Percentiles rank a stretch among this genome's conserved stretches.
These are phyloP conservation scores for Chamaedrilus cognettii DNA, from an alignment of 2,888 invertebrate genomes.

Conservation along the genomic window DNA sequence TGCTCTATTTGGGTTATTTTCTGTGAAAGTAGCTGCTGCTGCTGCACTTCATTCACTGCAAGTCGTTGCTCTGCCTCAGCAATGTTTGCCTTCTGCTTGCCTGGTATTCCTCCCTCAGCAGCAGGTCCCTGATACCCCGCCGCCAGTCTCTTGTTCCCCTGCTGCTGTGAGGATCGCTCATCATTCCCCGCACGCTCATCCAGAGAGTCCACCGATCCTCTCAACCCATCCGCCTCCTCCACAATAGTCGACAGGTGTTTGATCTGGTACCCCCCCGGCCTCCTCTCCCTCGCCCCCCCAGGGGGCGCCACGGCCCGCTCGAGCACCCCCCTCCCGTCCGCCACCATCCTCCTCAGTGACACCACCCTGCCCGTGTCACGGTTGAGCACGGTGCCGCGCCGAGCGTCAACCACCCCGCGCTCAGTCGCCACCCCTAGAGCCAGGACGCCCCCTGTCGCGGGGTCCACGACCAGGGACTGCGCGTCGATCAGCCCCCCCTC, in stretches of 20 bases:
- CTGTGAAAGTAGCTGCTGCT: no score
- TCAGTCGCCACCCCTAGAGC: constrained; percentile 37
- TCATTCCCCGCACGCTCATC: neutral
- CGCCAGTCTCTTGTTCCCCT: no score
- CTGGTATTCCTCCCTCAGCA: no score
- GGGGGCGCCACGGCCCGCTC: neutral
- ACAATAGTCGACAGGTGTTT: neutral
- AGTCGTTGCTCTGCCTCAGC: no score
- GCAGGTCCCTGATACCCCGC: no score
- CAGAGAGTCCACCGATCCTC: neutral
- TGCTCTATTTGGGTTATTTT: no score
- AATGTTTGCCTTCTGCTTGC: no score
- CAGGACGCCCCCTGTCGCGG: constrained; percentile 37
- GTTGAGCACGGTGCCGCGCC: constrained; percentile 40
- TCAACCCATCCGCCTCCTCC: neutral
- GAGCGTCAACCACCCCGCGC: constrained; percentile 37
- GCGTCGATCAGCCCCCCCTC: constrained; percentile 37
- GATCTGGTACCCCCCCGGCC: neutral
- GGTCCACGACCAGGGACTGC: constrained; percentile 38
- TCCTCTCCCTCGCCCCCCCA: neutral
- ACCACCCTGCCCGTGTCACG: constrained; percentile 63
- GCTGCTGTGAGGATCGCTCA: no score
- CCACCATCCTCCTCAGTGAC: constrained; percentile 42
- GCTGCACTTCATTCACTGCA: no score
- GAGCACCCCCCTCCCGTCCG: neutral